Evolutionary conservation across 2,888 invertebrate genomes (phyloP), one percentile per base, ranked within the genome.

Genomic region (Chalcis sispes): DNA sequence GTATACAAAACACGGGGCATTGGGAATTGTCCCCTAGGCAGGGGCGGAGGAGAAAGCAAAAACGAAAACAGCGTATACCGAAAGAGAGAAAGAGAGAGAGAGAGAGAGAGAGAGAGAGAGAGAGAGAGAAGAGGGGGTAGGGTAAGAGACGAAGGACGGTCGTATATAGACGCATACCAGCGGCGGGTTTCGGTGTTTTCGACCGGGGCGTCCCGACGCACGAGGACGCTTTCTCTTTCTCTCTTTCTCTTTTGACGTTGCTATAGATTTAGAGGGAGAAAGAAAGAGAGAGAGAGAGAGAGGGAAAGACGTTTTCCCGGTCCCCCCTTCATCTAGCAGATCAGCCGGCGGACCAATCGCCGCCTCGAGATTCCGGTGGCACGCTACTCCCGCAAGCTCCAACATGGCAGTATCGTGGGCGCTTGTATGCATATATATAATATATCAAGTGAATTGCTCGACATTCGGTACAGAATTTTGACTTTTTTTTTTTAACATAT

Each of bases 351-450:
- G 59, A 65, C 75, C 75, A 75, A 75, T 74, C 67, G 56, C 46
- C 50, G 46, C n/a, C 27, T 54, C 61, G 42, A 42, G 73, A 67
- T 54, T 75, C 64, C 75, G 65, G 70, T 64, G 74, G 62, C 71
- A 62, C 52, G 71, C 64, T 46, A 50, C n/a, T 36, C 52, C 50
- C 67, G 73, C 67, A 67, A 67, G 71, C 70, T 71, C 46, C 72
- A 77, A 77, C 76, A 77, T 77, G 76, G 76, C 76, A 59, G 72
- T 58, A 62, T 54, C n/a, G n/a, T n/a, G n/a, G n/a, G n/a, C n/a
- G n/a, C n/a, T n/a, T n/a, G n/a, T n/a, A n/a, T n/a, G n/a, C n/a
- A n/a, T n/a, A n/a, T n/a, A n/a, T n/a, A n/a, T n/a, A n/a, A n/a
- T n/a, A n/a, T n/a, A n/a, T n/a, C n/a, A n/a, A n/a, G n/a, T n/a